Evolutionary conservation across 2,888 invertebrate species (phyloP).

Genomic region (Ophion slaviceki): DNA sequence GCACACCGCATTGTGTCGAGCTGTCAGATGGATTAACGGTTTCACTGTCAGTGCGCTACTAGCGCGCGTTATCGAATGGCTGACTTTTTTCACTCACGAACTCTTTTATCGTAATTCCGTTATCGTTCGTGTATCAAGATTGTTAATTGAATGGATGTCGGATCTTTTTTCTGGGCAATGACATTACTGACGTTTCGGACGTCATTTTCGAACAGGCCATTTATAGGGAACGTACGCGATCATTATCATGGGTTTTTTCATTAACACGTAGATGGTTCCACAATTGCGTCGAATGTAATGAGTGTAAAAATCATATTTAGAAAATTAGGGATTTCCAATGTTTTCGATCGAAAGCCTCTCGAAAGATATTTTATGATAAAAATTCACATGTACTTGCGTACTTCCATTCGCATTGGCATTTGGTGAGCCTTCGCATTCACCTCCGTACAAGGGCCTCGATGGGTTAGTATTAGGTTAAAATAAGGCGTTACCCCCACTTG

Average conservation of each 20-base stretch:
- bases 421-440: no score
- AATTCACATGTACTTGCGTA: no score
- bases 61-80: conserved; percentile 40
- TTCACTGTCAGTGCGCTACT: conserved; percentile 37
- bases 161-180: conserved; percentile 4
- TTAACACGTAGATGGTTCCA: background rate
- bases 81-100: conserved; percentile 17
- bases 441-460: no score
- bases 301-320: no score
- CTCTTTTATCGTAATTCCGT: conserved; percentile 54
- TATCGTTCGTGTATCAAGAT: conserved; percentile 47
- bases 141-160: conserved; percentile 49
- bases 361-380: no score
- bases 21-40: conserved; percentile 4
- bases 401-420: no score
- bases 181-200: conserved; percentile 4
- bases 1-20: conserved; percentile 28
- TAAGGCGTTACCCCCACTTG: no score
- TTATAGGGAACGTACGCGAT: background rate
- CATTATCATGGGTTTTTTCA: background rate
- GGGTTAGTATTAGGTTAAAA: no score
- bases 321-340: no score
- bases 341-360: no score
- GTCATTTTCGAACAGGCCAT: background rate
- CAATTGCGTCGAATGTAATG: background rate